Base-by-base conservation (phyloP, 2,888 invertebrate species). In the Lysandra bellargus region DNA sequence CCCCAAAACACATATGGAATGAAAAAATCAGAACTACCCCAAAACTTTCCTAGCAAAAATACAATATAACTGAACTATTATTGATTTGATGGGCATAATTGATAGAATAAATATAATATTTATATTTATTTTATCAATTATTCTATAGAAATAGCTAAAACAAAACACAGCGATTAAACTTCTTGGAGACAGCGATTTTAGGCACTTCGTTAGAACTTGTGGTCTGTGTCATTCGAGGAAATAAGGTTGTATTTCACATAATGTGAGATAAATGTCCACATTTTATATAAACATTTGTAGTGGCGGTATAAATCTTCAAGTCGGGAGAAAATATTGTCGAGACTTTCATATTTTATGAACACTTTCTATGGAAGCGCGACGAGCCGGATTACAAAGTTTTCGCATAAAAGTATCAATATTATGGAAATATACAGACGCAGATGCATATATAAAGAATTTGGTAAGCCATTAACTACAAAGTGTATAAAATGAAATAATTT, bases 221-320 rank as follows among this genome's bases (percentile, higher is more conserved):
- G 79, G 53, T 53, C 60, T 33, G 44, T 37, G 30, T 61, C n/a
- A 69, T 73, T 73, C n/a, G 30, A 57, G 77, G 72, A 80, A 78
- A 79, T 73, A 78, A 33, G 33, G 60, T 14, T 37, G 44, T 74
- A 74, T 74, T 74, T 74, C 74, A 74, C 3, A 44, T 57, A 57
- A 17, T n/a, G n/a, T 44, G 23, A 44, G 74, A 74, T 74, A n/a
- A 74, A 74, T 74, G 74, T 44, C 6, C 40, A 7, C n/a, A 44
- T 74, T 74, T 74, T 74, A n/a, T 44, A 44, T 74, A 69, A 74
- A 74, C 74, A 74, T 74, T 74, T 44, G 44, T 44, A 74, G 40
- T 74, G 23, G 73, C 7, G 73, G 40, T 44, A 74, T 74, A 74
- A 74, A 74, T 74, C 74, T 14, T n/a, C 40, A 44, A 44, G 44